These are phyloP conservation scores for Astur gentilis DNA, from an alignment of 2,113 vertebrate species.

Conservation along the genomic window DNA sequence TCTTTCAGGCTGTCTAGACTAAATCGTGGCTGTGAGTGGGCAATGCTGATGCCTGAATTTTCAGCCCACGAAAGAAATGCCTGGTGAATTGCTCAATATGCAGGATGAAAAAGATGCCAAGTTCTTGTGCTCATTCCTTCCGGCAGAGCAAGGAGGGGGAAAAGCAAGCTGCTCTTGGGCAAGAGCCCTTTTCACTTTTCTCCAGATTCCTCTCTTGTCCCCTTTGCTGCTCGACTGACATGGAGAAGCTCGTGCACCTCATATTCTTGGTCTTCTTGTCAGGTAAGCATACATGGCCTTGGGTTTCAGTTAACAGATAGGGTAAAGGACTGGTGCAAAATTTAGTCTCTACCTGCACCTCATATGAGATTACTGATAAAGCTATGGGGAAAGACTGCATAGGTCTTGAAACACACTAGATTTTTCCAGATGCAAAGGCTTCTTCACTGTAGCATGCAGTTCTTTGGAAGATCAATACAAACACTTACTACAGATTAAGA, in stretches of 20 bases:
- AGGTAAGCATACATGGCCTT: not conserved
- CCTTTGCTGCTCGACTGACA: not conserved
- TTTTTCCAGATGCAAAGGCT: not conserved
- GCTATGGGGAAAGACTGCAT: not conserved
- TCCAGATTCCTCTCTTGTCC: not conserved
- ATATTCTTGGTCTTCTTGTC: slow-evolving; percentile 6
- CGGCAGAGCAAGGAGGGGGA: not conserved
- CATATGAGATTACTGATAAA: not conserved
- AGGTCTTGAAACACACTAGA: not conserved
- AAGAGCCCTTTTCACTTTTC: not conserved
- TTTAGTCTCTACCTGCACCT: not conserved
- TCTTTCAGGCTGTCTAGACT: not conserved
- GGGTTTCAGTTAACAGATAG: not conserved
- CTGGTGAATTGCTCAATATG: slow-evolving; percentile 62
- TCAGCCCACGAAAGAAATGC: not conserved
- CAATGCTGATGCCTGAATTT: slow-evolving; percentile 47
- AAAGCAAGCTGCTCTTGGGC: not conserved
- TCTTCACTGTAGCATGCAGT: not conserved
- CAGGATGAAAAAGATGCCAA: slow-evolving; percentile 9
- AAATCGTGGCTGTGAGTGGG: not conserved
- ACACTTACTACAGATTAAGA: not conserved
- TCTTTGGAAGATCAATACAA: not conserved
- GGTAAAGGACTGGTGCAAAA: not conserved
- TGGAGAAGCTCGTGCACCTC: slow-evolving; percentile 27
- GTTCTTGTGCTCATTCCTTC: slow-evolving; percentile 60